Percentiles rank a stretch among this genome's conserved stretches.
Conservation (phyloP, 1,140 invertebrate genomes). For the Drosophila elegans region DNA sequence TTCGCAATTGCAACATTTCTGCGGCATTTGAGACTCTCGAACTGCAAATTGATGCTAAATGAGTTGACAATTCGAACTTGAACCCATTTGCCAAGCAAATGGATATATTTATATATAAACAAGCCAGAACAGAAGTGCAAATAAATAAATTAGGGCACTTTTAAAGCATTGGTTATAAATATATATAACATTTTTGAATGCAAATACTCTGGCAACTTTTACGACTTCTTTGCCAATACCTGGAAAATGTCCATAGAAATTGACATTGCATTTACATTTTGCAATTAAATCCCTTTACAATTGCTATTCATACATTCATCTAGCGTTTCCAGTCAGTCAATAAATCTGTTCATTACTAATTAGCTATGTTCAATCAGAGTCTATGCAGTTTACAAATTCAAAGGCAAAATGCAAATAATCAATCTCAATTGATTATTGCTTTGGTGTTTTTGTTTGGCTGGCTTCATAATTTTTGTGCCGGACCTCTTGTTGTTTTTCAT, state of each 20-base stretch:
- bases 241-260: neutral
- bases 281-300: neutral
- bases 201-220: too few relatives aligned
- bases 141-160: too few relatives aligned
- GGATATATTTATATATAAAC: neutral
- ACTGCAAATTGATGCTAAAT: constrained; percentile 16
- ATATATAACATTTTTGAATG: too few relatives aligned
- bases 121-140: too few relatives aligned
- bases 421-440: constrained; percentile 30
- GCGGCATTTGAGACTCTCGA: constrained; percentile 13
- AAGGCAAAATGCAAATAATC: constrained; percentile 41
- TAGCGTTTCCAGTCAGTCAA: neutral
- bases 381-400: constrained; percentile 1
- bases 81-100: neutral
- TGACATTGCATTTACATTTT: neutral
- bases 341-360: constrained; percentile 19
- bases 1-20: constrained; percentile 32
- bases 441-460: constrained; percentile 4
- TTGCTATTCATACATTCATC: neutral
- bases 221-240: neutral
- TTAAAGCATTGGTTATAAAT: too few relatives aligned
- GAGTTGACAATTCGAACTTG: constrained; percentile 9
- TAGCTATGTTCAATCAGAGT: constrained; percentile 31
- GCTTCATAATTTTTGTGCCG: constrained; percentile 27
- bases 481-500: constrained; percentile 34